phyloP scores from a whole-genome alignment of 2,888 invertebrate genomes.

The Diaperis boleti region DNA sequence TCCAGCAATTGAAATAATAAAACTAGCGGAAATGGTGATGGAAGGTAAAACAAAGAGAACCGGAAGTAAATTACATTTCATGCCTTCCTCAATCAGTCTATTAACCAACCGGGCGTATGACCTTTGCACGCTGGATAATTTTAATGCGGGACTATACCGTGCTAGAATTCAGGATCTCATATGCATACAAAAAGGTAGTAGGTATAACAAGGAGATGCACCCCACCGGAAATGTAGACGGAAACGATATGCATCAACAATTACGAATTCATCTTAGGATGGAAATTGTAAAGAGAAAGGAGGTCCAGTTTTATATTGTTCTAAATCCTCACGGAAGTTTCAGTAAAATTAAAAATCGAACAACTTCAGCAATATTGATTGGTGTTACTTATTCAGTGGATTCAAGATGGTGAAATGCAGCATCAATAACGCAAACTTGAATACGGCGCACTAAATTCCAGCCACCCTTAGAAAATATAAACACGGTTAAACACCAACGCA shows the following conservation, averaged over 20 bases:
- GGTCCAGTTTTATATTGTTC: too few species aligned
- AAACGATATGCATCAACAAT: constrained; percentile 38
- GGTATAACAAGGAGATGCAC: constrained; percentile 9
- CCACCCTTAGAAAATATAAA: too few species aligned
- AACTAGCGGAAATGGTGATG: constrained; percentile 28
- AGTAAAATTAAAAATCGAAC: too few species aligned
- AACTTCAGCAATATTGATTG: too few species aligned
- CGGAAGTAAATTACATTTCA: constrained; percentile 37
- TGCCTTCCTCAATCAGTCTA: constrained; percentile 43
- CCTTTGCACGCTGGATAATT: constrained; percentile 34
- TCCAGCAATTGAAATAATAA: constrained; percentile 14
- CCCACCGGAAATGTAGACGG: constrained; percentile 30
- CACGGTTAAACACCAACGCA: too few species aligned
- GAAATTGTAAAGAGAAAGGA: neutral
- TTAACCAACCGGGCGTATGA: constrained; percentile 31
- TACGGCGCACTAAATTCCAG: too few species aligned
- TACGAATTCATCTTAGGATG: constrained; percentile 16
- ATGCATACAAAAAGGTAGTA: constrained; percentile 6
- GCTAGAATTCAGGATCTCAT: constrained; percentile 1
- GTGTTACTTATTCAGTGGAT: too few species aligned
- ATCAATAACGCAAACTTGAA: too few species aligned
- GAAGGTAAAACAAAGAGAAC: constrained; percentile 31
- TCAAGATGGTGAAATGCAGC: too few species aligned
- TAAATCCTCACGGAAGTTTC: too few species aligned
- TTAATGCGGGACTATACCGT: constrained; percentile 13